Base-by-base conservation (phyloP, 2,113 vertebrate genomes). In the Antigone vipio region DNA sequence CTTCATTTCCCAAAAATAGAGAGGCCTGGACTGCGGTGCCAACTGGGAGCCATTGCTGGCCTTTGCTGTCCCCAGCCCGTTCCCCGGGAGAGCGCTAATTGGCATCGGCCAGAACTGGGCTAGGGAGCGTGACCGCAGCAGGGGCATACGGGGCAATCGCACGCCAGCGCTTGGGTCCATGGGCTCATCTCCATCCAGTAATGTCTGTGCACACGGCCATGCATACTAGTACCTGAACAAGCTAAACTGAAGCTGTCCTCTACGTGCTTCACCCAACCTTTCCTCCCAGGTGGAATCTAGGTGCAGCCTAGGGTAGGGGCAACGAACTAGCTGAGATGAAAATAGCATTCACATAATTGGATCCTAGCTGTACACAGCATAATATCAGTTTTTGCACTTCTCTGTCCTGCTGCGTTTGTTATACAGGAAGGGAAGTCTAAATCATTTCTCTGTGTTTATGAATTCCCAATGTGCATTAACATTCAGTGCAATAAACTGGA, bases 401-500 rank as follows among this genome's bases (percentile, higher is more conserved):
- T 92, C 62, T 74, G 83, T 84, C 66, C 56, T 94, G 62, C 71
- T 87, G 63, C 92, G 75, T 95, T 84, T 89, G 72, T 93, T 96
- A 71, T 74, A 93, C 71, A 89, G 64, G 79, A 78, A 95, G 64
- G 40, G n/a, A 94, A 85, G 74, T 88, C 45, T 91, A 96, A 98
- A 95, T 94, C 9, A 88, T 93, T 91, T 95, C 59, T 94, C 71
- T 3, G 12, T 93, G 76, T 97, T 97, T 96, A 92, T 96, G 81
- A 96, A 97, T 97, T 97, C 96, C 73, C 89, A 80, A 47, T 94
- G 76, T 94, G 53, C 81, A 85, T 97, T 92, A 97, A 93, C 89
- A 94, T 87, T 95, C 82, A 93, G 66, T 78, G 88, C 88, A 94
- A 80, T 96, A 96, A 97, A 93, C 62, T 95, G 80, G 93, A 92